Evolutionary conservation across 2,113 vertebrate species (phyloP), one percentile per base, ranked within the genome.

Genomic region (Chaetodon auriga): DNA sequence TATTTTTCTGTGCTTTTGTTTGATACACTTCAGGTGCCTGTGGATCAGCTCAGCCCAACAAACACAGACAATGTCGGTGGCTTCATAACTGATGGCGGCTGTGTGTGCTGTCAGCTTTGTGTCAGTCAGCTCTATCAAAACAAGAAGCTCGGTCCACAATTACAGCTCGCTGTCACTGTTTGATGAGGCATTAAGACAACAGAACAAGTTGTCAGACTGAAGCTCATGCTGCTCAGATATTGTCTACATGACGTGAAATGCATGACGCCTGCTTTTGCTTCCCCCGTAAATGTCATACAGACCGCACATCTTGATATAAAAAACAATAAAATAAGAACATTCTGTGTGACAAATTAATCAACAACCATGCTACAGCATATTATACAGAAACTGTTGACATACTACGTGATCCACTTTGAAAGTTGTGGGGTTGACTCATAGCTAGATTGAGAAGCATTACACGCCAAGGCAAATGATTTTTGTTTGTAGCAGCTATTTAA

Each of bases 171-270:
- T 90, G 94, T 94, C 91, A 88, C 51, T 46, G 83, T 81, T 80
- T 90, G 90, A 93, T 89, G 92, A 93, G 80, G 83, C 89, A 84
- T 87, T 90, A 82, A 91, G 81, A 92, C 85, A 89, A 90, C 65
- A 81, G 90, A 90, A 80, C 63, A 25, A 82, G 76, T 78, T 92
- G 92, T 92, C 93, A 93, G 87, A 87, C 53, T 78, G 82, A 87
- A 81, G 87, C 88, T 66, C 30, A 45, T 74, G 68, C 87, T 43
- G 84, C 83, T 85, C 70, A 16, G 75, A 87, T 90, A 87, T 85
- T 90, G 92, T 92, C 81, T 87, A 75, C 80, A 78, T 88, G 91
- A 91, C 83, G 87, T 78, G 86, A 88, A 89, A 86, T 72, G 89
- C 75, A 84, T 30, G 54, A 88, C 66, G 87, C 84, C 81, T 60